Evolutionary conservation across 2,888 invertebrate species (phyloP).

Genomic region (Cepaea hortensis): DNA sequence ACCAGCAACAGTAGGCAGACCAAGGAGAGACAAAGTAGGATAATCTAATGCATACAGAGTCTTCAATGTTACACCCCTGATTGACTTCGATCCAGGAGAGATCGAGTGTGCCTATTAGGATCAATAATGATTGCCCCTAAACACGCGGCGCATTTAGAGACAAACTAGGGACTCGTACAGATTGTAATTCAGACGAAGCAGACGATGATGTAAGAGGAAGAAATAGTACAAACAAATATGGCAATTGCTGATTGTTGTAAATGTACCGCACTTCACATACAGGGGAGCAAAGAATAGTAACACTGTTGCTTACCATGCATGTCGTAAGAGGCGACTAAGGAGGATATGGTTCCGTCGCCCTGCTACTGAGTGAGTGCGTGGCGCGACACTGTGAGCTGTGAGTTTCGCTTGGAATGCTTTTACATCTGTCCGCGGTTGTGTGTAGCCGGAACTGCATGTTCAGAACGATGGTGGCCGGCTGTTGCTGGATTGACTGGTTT

Average conservation of each 20-base stretch:
- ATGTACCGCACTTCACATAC: background rate
- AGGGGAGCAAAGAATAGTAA: no score
- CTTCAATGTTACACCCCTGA: background rate
- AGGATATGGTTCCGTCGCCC: no score
- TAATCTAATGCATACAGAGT: constrained; percentile 11
- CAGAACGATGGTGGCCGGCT: no score
- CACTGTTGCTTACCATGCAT: no score
- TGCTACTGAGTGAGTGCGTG: no score
- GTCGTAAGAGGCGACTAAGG: no score
- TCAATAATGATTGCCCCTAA: background rate
- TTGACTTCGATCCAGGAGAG: background rate
- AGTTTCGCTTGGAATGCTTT: no score
- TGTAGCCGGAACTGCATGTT: no score
- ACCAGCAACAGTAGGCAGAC: no score
- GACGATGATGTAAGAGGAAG: background rate
- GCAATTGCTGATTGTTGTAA: background rate
- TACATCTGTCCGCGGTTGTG: no score
- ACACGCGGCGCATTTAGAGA: background rate
- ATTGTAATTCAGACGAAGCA: background rate
- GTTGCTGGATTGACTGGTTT: no score
- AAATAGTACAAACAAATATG: background rate
- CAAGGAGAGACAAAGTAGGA: background rate
- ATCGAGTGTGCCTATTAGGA: background rate
- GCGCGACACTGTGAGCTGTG: no score
- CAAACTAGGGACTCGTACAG: background rate